A percentile compares a stretch with the other conserved stretches of the same genome.
Evolutionary conservation across 64 coral and sea anemone species (phyloP).

Genomic region (Dendrophyllia cribrosa): DNA sequence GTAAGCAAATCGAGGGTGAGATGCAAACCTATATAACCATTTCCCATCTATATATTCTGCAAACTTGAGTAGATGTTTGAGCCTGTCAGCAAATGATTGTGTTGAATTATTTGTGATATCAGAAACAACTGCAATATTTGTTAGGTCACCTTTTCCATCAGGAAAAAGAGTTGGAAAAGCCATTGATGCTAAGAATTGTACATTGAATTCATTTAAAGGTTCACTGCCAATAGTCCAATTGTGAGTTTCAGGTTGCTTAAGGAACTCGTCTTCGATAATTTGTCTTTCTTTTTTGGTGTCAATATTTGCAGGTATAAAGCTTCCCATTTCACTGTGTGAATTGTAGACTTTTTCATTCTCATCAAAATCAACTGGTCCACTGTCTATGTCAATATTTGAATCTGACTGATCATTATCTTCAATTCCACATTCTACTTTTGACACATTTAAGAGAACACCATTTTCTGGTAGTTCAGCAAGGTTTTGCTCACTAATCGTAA

Average conservation of each 20-base stretch:
- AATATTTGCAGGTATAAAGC: constrained; percentile 70
- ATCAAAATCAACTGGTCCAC: constrained; percentile 66
- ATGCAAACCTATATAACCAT: constrained; percentile 70
- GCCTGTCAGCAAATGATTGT: constrained; percentile 46
- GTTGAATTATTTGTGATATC: constrained; percentile 49
- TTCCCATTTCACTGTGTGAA: constrained; percentile 64
- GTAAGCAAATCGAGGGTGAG: constrained; percentile 76
- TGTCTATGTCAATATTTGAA: constrained; percentile 45
- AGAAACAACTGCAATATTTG: constrained; percentile 44
- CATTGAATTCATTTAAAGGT: constrained; percentile 55
- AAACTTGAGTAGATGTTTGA: constrained; percentile 69
- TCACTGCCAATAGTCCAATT: constrained; percentile 60
- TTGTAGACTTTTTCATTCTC: constrained; percentile 68
- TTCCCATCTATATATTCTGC: constrained; percentile 62
- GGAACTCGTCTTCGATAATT: constrained; percentile 30
- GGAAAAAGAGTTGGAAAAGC: constrained; percentile 63
- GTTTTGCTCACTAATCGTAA: constrained; percentile 36
- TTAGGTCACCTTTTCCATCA: constrained; percentile 66
- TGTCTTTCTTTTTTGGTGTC: constrained; percentile 47
- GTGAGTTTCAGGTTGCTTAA: background rate
- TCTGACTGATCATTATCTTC: background rate
- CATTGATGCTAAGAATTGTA: constrained; percentile 62
- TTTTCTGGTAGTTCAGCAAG: constrained; percentile 38
- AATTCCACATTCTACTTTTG: constrained; percentile 42
- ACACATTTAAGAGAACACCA: constrained; percentile 34